phyloP scores from a whole-genome alignment of 2,113 vertebrate species.

The Pao palembangensis region DNA sequence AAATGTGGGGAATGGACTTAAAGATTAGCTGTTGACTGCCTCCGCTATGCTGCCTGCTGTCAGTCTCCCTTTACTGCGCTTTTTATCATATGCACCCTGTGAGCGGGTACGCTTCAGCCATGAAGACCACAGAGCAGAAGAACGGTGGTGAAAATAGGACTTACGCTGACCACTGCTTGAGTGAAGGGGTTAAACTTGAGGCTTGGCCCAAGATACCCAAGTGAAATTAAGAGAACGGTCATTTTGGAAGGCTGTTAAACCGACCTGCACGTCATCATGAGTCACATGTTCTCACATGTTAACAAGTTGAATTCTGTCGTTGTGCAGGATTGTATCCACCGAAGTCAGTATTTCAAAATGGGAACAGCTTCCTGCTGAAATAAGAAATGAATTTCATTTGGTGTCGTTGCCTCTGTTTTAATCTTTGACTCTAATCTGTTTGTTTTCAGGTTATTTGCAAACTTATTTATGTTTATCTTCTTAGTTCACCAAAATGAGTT shows the following conservation, averaged over 20 bases:
- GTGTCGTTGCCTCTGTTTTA: slow-evolving; percentile 4
- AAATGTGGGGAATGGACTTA: slow-evolving; percentile 59
- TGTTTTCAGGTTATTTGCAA: neutral
- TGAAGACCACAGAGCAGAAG: slow-evolving; percentile 36
- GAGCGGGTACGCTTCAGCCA: slow-evolving; percentile 30
- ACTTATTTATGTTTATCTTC: too few relatives aligned
- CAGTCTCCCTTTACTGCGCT: slow-evolving; percentile 54
- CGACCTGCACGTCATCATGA: too few relatives aligned
- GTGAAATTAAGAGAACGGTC: too few relatives aligned
- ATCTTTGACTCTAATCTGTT: neutral
- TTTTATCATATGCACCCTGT: slow-evolving; percentile 44
- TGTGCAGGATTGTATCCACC: slow-evolving; percentile 1
- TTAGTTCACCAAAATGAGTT: too few relatives aligned
- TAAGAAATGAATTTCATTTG: slow-evolving; percentile 6
- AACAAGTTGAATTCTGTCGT: too few relatives aligned
- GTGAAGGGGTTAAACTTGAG: slow-evolving; percentile 14
- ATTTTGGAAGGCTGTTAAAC: too few relatives aligned
- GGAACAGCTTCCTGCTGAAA: neutral
- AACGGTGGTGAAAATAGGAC: slow-evolving; percentile 40
- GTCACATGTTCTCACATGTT: too few relatives aligned
- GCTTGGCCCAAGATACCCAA: too few relatives aligned
- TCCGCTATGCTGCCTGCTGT: slow-evolving; percentile 37
- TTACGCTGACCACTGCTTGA: slow-evolving; percentile 42
- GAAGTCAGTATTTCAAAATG: slow-evolving; percentile 17
- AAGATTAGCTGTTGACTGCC: slow-evolving; percentile 63